Evolutionary conservation across 2,797 vertebrate genomes (phyloP).

Genomic region (Sebastolobus alascanus): DNA sequence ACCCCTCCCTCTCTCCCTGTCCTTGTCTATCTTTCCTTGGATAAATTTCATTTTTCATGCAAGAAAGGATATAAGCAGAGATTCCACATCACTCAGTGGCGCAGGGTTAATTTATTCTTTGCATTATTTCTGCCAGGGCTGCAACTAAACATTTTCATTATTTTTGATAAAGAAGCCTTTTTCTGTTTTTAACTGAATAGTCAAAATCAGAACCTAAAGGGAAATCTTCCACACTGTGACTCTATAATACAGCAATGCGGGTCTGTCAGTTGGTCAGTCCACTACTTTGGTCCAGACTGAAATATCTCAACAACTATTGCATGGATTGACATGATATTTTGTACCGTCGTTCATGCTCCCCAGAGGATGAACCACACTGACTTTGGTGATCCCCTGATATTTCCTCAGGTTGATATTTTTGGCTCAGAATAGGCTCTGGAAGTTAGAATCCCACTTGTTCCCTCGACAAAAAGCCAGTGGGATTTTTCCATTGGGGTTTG

Average conservation of each 20-base stretch:
- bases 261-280: not conserved
- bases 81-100: constrained; percentile 1
- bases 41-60: constrained; percentile 58
- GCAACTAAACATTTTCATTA: constrained; percentile 7
- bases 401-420: not conserved
- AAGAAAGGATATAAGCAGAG: constrained; percentile 10
- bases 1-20: constrained; percentile 24
- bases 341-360: not conserved
- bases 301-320: not conserved
- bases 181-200: not conserved
- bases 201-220: not conserved
- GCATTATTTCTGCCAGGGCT: not conserved
- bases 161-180: not conserved
- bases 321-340: not conserved
- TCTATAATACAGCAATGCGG: not conserved
- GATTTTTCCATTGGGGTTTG: no score
- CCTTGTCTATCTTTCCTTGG: constrained; percentile 42
- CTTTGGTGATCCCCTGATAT: not conserved
- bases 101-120: not conserved
- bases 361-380: not conserved
- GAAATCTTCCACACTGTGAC: not conserved
- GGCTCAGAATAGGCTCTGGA: no score
- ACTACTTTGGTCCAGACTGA: not conserved
- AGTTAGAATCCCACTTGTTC: no score
- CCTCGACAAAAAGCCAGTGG: no score